Percentiles rank a stretch among this genome's conserved stretches.
phyloP scores from a whole-genome alignment of 2,888 invertebrate species.

The Drosophila kokeensis region DNA sequence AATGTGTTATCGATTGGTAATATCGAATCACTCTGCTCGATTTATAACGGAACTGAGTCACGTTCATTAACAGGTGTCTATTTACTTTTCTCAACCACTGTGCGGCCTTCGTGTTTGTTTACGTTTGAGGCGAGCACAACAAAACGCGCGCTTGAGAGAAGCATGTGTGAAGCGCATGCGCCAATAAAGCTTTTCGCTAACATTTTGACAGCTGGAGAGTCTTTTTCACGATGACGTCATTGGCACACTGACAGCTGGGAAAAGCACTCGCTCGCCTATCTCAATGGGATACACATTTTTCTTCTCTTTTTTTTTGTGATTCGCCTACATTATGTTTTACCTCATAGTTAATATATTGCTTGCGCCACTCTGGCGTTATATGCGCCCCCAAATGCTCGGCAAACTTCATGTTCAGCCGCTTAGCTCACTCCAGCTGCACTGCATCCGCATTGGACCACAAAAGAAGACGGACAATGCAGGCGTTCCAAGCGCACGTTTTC shows the following conservation, averaged over 20 bases:
- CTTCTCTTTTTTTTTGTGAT: conserved; percentile 7
- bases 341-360: conserved; percentile 92
- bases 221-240: conserved; percentile 69
- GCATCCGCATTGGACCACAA: conserved; percentile 64
- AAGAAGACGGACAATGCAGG: conserved; percentile 29
- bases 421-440: conserved; percentile 53
- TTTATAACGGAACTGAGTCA: background rate
- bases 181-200: conserved; percentile 59
- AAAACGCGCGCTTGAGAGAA: conserved; percentile 26
- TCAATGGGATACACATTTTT: conserved; percentile 67
- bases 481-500: conserved; percentile 74
- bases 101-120: conserved; percentile 48
- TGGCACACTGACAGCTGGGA: conserved; percentile 63
- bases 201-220: conserved; percentile 66
- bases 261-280: conserved; percentile 57
- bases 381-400: conserved; percentile 95
- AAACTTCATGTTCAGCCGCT: conserved; percentile 90
- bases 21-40: conserved; percentile 1
- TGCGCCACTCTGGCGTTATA: conserved; percentile 96
- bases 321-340: conserved; percentile 81
- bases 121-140: conserved; percentile 67
- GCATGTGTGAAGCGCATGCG: conserved; percentile 64
- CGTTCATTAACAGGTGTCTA: background rate
- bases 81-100: conserved; percentile 32
- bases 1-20: background rate